Evolutionary conservation across 2,888 invertebrate species (phyloP).

Genomic region (Mythimna albipuncta): DNA sequence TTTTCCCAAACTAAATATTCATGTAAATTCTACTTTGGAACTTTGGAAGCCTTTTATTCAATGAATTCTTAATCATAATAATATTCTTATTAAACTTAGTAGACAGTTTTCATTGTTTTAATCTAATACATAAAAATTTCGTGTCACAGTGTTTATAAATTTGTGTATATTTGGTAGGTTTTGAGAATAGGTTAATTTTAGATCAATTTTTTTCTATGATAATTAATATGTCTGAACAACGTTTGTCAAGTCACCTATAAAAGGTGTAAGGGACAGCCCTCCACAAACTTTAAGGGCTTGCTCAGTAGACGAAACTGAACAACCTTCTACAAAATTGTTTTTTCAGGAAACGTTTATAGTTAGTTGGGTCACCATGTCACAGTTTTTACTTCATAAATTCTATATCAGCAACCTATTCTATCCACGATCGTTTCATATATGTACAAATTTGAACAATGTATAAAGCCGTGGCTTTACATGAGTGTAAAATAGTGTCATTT

Average conservation of each 20-base stretch:
- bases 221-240: too few relatives aligned
- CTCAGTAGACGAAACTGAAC: too few relatives aligned
- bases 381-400: conserved; percentile 7
- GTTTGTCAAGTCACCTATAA: too few relatives aligned
- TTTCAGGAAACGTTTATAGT: too few relatives aligned
- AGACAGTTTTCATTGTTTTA: conserved; percentile 2
- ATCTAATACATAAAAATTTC: too few relatives aligned
- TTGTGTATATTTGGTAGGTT: too few relatives aligned
- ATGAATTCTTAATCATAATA: neutral
- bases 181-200: too few relatives aligned
- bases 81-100: conserved; percentile 6
- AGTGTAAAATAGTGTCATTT: neutral
- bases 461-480: neutral
- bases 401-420: conserved; percentile 8
- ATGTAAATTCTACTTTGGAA: conserved; percentile 1
- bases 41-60: neutral
- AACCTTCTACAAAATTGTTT: too few relatives aligned
- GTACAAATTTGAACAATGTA: conserved; percentile 10
- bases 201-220: too few relatives aligned
- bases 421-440: conserved; percentile 1
- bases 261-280: too few relatives aligned
- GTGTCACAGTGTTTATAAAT: too few relatives aligned
- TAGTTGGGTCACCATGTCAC: neutral
- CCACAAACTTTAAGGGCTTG: too few relatives aligned
- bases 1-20: neutral